phyloP scores from a whole-genome alignment of 1,140 invertebrate species.

The Drosophila lowei region DNA sequence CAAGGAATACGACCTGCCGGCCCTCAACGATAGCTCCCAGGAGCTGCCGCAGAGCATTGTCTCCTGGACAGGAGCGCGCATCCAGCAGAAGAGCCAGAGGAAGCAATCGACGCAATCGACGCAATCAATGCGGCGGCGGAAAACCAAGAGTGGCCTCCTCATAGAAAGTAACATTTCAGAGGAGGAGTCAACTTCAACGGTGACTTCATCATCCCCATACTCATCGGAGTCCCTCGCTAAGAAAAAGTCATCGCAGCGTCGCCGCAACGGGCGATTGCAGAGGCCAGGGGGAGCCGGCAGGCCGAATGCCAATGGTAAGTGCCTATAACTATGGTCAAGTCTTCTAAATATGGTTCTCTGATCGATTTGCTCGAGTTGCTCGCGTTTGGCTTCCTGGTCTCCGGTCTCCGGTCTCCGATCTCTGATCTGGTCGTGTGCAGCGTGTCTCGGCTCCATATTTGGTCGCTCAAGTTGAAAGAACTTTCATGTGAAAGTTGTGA shows the following conservation, averaged over 20 bases:
- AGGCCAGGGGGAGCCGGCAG: conserved; percentile 45
- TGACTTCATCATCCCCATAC: conserved; percentile 16
- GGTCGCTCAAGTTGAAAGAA: conserved; percentile 80
- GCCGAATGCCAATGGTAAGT: conserved; percentile 67
- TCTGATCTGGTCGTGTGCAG: conserved; percentile 35
- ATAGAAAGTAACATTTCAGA: conserved; percentile 74
- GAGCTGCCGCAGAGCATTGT: conserved; percentile 59
- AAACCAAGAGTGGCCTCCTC: conserved; percentile 76
- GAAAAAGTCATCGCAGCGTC: conserved; percentile 59
- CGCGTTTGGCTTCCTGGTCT: conserved; percentile 57
- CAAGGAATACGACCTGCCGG: conserved; percentile 35
- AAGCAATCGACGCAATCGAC: not conserved
- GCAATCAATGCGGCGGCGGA: conserved; percentile 49
- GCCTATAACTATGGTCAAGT: conserved; percentile 29
- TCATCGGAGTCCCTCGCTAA: conserved; percentile 38
- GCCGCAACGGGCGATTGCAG: conserved; percentile 71
- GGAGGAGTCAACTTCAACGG: conserved; percentile 24
- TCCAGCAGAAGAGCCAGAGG: conserved; percentile 16
- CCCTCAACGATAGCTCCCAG: conserved; percentile 32
- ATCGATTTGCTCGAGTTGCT: conserved; percentile 66
- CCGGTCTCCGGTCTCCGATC: conserved; percentile 1
- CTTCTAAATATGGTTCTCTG: conserved; percentile 74
- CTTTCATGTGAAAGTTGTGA: conserved; percentile 82
- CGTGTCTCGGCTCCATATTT: conserved; percentile 73
- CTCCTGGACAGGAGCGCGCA: conserved; percentile 65